Percentiles rank a stretch among this genome's conserved stretches.
Conservation (phyloP, 2,113 vertebrate species). For the Cyanocitta stelleri region DNA sequence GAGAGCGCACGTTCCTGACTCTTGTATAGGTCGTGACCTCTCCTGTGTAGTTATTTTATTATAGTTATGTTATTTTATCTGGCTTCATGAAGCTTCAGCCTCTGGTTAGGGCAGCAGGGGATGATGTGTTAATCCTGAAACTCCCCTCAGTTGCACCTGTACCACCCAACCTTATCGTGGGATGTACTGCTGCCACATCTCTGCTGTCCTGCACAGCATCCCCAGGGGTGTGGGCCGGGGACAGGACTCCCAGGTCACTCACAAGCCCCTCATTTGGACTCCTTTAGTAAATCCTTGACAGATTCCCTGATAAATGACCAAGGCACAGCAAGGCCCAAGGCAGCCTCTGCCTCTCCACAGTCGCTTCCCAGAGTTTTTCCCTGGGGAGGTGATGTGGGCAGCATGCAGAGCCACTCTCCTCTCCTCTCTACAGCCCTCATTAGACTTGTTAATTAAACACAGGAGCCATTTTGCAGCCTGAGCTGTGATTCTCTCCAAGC, state of each 20-base stretch:
- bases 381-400: not conserved
- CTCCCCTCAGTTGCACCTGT: not conserved
- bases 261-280: not conserved
- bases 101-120: not conserved
- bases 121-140: not conserved
- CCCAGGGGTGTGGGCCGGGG: not conserved
- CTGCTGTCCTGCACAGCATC: not conserved
- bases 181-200: not conserved
- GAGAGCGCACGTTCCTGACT: not conserved
- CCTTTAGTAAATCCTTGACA: not conserved
- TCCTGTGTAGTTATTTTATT: not conserved
- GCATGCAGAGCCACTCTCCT: rapidly evolving
- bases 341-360: not conserved
- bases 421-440: not conserved
- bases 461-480: not conserved
- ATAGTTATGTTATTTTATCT: not conserved
- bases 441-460: not conserved
- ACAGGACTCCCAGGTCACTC: not conserved
- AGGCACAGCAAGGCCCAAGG: not conserved
- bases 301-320: not conserved
- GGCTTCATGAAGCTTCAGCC: not conserved
- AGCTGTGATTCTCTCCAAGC: not conserved
- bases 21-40: not conserved
- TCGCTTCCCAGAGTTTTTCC: rapidly evolving
- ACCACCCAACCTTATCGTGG: rapidly evolving